A percentile compares a stretch with the other conserved stretches of the same genome.
Evolutionary conservation across 2,113 vertebrate species (phyloP).

Genomic region (Larimichthys crocea): DNA sequence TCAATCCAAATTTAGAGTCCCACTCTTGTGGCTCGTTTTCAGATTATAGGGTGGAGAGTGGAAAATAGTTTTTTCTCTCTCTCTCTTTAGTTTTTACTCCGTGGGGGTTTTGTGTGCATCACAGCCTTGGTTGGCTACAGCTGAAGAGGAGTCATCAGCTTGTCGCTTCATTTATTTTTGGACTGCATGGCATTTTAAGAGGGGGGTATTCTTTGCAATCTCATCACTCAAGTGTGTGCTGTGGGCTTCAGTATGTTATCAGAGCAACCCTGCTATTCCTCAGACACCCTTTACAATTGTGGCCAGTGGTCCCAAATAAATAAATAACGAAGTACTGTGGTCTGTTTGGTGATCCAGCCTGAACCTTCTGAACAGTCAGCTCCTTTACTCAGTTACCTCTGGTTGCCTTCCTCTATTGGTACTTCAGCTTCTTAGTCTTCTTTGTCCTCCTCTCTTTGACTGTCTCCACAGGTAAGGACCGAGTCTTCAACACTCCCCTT

Average conservation of each 20-base stretch:
- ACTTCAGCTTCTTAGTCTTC: neutral
- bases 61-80: constrained; percentile 28
- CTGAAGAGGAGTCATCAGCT: constrained; percentile 36
- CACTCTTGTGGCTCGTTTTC: constrained; percentile 59
- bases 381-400: neutral
- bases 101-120: constrained; percentile 51
- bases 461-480: constrained; percentile 90
- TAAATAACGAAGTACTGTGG: neutral
- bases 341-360: neutral
- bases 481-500: constrained; percentile 98
- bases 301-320: neutral
- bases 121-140: constrained; percentile 43
- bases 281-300: neutral
- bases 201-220: constrained; percentile 14
- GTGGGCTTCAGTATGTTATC: neutral
- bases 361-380: neutral
- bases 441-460: neutral
- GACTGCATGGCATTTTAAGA: constrained; percentile 29
- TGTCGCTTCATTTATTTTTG: constrained; percentile 62
- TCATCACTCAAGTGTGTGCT: constrained; percentile 9
- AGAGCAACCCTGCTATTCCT: neutral
- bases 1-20: constrained; percentile 69
- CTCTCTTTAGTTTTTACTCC: constrained; percentile 47
- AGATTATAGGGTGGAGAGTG: constrained; percentile 78
- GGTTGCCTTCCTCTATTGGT: no score